A percentile compares a stretch with the other conserved stretches of the same genome.
phyloP scores from a whole-genome alignment of 2,113 vertebrate species.

The Paracanthobrama guichenoti region DNA sequence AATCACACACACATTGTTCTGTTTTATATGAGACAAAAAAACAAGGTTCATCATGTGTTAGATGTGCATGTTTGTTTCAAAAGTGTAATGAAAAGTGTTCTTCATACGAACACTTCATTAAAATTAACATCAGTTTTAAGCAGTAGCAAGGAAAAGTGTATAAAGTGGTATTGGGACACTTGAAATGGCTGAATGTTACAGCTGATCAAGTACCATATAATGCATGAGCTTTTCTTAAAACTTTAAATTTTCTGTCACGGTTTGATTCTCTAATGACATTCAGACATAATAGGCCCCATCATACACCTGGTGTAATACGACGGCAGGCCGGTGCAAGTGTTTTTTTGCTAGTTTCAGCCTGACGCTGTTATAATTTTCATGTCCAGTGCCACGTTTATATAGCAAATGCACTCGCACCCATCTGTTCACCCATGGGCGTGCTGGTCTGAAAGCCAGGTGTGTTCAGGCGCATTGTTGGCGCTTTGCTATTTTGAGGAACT shows the following conservation, averaged over 20 bases:
- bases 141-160: not conserved
- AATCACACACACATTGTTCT: conserved; percentile 32
- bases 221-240: not conserved
- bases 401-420: no score
- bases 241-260: not conserved
- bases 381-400: no score
- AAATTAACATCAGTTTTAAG: not conserved
- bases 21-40: conserved; percentile 8
- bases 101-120: not conserved
- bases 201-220: not conserved
- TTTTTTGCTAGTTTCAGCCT: no score
- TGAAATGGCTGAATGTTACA: no score
- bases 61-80: not conserved
- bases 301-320: no score
- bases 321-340: no score
- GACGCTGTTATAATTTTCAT: no score
- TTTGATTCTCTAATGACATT: not conserved
- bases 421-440: no score
- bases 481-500: no score
- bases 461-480: no score
- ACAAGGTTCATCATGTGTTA: not conserved
- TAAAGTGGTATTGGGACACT: not conserved
- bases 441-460: no score
- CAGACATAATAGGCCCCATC: not conserved
- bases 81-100: not conserved